phyloP scores from a whole-genome alignment of 2,888 invertebrate species.

The Lampropteryx suffumata region DNA sequence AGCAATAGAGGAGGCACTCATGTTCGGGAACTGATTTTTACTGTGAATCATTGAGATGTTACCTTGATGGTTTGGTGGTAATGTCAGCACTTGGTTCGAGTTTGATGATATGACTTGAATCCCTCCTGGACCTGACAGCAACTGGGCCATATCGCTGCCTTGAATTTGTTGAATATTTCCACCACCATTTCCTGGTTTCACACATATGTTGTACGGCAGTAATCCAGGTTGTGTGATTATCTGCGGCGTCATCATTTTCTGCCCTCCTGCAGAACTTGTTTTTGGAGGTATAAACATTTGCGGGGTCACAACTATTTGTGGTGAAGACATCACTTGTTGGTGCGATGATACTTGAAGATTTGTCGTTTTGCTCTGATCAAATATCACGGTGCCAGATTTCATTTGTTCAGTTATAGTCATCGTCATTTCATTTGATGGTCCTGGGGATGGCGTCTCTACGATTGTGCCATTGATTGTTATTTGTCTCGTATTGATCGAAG shows the following conservation, averaged over 20 bases:
- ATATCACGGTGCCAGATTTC: conserved; percentile 76
- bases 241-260: conserved; percentile 72
- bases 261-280: conserved; percentile 63
- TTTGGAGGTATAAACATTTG: conserved; percentile 77
- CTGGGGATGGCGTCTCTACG: conserved; percentile 80
- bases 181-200: conserved; percentile 70
- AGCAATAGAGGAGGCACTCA: conserved; percentile 78
- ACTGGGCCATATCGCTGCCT: conserved; percentile 71
- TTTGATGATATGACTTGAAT: conserved; percentile 81
- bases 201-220: conserved; percentile 77
- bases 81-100: conserved; percentile 75
- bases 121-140: conserved; percentile 71
- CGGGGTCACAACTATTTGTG: conserved; percentile 78
- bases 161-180: conserved; percentile 75
- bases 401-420: conserved; percentile 79
- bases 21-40: conserved; percentile 78
- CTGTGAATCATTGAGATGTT: conserved; percentile 69
- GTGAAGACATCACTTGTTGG: conserved; percentile 74
- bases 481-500: conserved; percentile 78
- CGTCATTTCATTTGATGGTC: conserved; percentile 76
- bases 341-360: conserved; percentile 75
- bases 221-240: conserved; percentile 73
- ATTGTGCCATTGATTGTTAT: conserved; percentile 81
- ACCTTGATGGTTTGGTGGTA: conserved; percentile 70
- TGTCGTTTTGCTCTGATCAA: conserved; percentile 74